Evolutionary conservation across 1,140 invertebrate genomes (phyloP), one percentile per base, ranked within the genome.

Genomic region (Leucophenga varia): DNA sequence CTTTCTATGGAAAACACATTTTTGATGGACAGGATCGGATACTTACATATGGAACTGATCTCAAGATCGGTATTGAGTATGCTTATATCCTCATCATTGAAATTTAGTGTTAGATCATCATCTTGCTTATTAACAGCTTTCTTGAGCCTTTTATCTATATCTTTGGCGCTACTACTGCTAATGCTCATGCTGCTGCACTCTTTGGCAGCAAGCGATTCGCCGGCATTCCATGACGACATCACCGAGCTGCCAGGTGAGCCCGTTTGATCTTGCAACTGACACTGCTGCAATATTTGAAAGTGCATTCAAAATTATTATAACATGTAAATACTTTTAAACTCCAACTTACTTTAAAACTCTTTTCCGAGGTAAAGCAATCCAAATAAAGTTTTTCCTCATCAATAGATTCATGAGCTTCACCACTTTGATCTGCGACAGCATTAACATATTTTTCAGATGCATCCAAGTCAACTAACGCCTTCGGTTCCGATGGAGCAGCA

Each of bases 121-220:
- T 61, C 55, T 3, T 52, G n/a, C 37, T 54, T 46, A 12, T 49
- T 42, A 10, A 34, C 35, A 17, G 10, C 19, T 20, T 49, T 50
- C 6, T 38, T 41, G 2, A 51, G 42, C 0, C 47, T 39, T 43
- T 72, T 64, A 12, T 75, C 79, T 31, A 78, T 79, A 35, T 80
- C 79, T 40, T 82, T 79, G 46, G 77, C 80, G 12, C 81, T 83
- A 9, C 81, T 82, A 18, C 39, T 59, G 4, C 80, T 81, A 58
- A 79, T 82, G 39, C 78, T 57, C 17, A 80, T 76, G 42, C 80
- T 83, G 14, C 81, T 81, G 38, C 84, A 83, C 30, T 85, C 82
- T 20, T 61, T 64, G 36, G 55, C 59, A 0, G 83, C 84, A 80
- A 87, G 81, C 0, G 84, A 83, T 57, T 86, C 85, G 0, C 84